A percentile compares a stretch with the other conserved stretches of the same genome.
Evolutionary conservation across 2,888 invertebrate species (phyloP).

Genomic region (Disparrhopalites patrizii): DNA sequence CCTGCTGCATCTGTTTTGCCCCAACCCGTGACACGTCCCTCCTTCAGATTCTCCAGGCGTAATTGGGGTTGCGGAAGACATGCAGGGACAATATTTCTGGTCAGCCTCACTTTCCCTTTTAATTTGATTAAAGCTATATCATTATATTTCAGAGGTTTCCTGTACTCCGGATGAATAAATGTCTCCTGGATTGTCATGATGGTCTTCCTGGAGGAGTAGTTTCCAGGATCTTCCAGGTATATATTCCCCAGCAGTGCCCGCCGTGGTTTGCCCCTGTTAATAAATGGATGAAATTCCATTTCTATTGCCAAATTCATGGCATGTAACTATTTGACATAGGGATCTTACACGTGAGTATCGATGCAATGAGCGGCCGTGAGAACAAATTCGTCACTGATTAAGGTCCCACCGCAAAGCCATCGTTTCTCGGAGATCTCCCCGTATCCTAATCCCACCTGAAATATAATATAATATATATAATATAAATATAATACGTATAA

Average conservation of each 20-base stretch:
- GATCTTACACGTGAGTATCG: constrained; percentile 14
- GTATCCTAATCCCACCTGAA: constrained; percentile 43
- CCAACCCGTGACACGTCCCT: constrained; percentile 37
- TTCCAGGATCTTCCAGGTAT: constrained; percentile 11
- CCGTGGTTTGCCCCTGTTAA: neutral
- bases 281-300: neutral
- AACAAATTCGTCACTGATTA: constrained; percentile 45
- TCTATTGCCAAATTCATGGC: no score
- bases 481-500: no score
- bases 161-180: constrained; percentile 37
- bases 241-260: neutral
- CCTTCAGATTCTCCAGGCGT: constrained; percentile 24
- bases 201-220: neutral
- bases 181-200: constrained; percentile 21
- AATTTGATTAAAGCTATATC: constrained; percentile 42
- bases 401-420: constrained; percentile 44
- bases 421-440: neutral
- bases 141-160: constrained; percentile 38
- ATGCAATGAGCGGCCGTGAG: constrained; percentile 47
- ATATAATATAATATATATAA: neutral
- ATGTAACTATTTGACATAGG: no score
- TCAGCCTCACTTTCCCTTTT: constrained; percentile 28
- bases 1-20: constrained; percentile 39
- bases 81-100: constrained; percentile 52
- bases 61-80: constrained; percentile 60